Evolutionary conservation across 2,888 invertebrate species (phyloP), one percentile per base, ranked within the genome.

Genomic region (Cataglyphis albicans): DNA sequence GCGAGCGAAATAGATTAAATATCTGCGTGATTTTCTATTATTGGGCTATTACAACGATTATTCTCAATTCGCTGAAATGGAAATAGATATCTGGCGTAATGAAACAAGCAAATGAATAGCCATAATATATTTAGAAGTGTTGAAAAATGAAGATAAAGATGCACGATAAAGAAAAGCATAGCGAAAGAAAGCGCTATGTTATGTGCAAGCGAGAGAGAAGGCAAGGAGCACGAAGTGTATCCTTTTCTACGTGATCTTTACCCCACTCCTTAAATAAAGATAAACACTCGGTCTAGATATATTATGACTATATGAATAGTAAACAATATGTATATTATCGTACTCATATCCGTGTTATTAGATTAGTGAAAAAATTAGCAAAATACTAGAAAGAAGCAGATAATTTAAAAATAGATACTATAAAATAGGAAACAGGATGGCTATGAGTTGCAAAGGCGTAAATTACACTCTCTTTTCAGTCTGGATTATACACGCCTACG

Each of bases 401-500:
- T 25, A n/a, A 25, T 25, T 25, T 25, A 25, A 38, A 72, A 74
- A 61, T 63, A 61, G 10, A 9, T 44, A 15, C 0, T 29, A 4
- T 44, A 21, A 44, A 35, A 15, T 6, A 32, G 1, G 1, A 9
- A 44, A 32, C n/a, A 7, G n/a, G 12, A 29, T 15, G 29, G 18
- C 61, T 35, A 73, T 1, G n/a, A 15, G 1, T 59, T 6, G 15
- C 12, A 29, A 15, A 29, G 25, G 10, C 41, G 72, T 59, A 48
- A 74, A 63, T 74, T 74, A 63, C 44, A 15, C 6, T 68, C 18
- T 7, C 15, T 52, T 15, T 25, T 61, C 32, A 32, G 32, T 48
- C 44, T 15, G 44, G 32, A 32, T 74, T 63, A 59, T 12, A 29
- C 32, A 25, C 44, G 12, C 61, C 44, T 74, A 44, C 44, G 21